These are phyloP conservation scores for Endomychus coccineus DNA, from an alignment of 2,888 invertebrate species.

Conservation along the genomic window DNA sequence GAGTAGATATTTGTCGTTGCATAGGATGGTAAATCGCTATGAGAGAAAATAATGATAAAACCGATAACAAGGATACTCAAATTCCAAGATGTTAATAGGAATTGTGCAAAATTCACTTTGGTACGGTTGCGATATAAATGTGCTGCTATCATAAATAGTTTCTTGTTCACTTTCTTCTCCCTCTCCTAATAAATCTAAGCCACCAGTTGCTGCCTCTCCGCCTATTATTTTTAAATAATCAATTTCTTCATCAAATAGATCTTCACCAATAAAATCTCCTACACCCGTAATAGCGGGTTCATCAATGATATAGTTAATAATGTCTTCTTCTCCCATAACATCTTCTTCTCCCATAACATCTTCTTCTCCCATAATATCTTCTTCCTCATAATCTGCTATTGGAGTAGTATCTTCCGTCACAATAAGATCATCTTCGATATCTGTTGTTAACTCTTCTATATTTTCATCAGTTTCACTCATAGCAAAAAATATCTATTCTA, in stretches of 20 bases:
- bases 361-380: conserved; percentile 19
- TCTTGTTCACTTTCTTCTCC: conserved; percentile 26
- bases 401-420: no score
- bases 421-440: conserved; percentile 11
- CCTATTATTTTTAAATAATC: no score
- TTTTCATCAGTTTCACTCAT: conserved; percentile 28
- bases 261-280: background rate
- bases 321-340: background rate
- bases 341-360: conserved; percentile 17
- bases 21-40: no score
- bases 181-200: conserved; percentile 12
- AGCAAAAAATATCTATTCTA: no score
- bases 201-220: no score
- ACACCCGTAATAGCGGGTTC: no score
- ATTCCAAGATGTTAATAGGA: conserved; percentile 53
- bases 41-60: conserved; percentile 3
- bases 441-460: conserved; percentile 24
- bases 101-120: conserved; percentile 49
- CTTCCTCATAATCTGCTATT: conserved; percentile 13
- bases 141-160: conserved; percentile 40
- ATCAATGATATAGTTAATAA: no score
- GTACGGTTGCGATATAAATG: conserved; percentile 52
- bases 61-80: conserved; percentile 58
- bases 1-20: no score
- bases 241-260: background rate